Base-by-base conservation (phyloP, 2,113 vertebrate species). In the Sigmodon hispidus region DNA sequence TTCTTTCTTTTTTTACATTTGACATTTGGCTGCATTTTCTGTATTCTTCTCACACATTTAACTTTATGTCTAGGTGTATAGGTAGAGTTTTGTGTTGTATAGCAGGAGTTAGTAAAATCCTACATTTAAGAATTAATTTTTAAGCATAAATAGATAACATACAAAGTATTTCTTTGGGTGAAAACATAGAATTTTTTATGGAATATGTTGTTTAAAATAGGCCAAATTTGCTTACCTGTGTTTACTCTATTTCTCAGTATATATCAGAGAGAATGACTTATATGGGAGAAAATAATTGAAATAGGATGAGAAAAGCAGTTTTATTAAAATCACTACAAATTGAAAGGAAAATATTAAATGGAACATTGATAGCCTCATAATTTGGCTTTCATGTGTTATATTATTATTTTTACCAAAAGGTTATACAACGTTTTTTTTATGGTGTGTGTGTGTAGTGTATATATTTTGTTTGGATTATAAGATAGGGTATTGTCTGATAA, bases 221-320 rank as follows among this genome's bases (percentile, higher is more conserved):
- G 76, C 15, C 40, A 69, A 77, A 26, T 6, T 7, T 40, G n/a
- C 22, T 63, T 59, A 31, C 65, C 10, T 84, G 5, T 90, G 15
- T 90, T 67, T 96, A 36, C 31, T 86, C 94, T 90, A 36, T 87
- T 95, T 26, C 21, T 95, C 43, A 89, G 87, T 95, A 85, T 81
- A 65, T 93, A 70, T n/a, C 43, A 7, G 22, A 17, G 21, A 95
- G 69, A 94, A 92, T 86, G 31, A 63, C 12, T 52, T 88, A 3
- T 89, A 19, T 76, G 22, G 34, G n/a, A 67, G 70, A 87, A 16
- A 81, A 48, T 72, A 31, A 77, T 34, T 43, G 77, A 93, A 90
- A 72, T 7, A 72, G 22, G 34, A 86, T 73, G 16, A 86, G 40
- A 52, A 94, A 93, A 88, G 4, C 55, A 73, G 63, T 57, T 29